Conservation (phyloP, 2,113 vertebrate genomes). For the Ursus arctos region DNA sequence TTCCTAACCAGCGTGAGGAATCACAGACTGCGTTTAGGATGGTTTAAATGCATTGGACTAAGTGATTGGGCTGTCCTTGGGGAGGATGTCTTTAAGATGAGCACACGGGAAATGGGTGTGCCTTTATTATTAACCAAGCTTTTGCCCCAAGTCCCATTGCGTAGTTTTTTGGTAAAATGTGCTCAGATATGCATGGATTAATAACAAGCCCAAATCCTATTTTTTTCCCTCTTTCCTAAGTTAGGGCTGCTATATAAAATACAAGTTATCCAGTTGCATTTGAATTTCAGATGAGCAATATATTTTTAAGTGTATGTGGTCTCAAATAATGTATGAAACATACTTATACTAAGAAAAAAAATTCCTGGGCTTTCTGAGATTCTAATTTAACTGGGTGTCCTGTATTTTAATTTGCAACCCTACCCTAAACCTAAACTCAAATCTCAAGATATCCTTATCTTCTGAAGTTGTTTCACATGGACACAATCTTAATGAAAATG, state of each 20-base stretch:
- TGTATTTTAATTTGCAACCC: not conserved
- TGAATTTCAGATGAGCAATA: slow-evolving; percentile 32
- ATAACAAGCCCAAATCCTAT: not conserved
- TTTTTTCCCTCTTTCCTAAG: not conserved
- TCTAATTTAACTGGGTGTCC: not conserved
- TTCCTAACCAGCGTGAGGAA: not conserved
- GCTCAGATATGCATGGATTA: not conserved
- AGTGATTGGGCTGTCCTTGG: not conserved
- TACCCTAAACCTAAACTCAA: not conserved
- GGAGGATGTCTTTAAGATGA: not conserved
- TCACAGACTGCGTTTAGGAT: fast-evolving
- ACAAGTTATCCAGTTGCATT: not conserved
- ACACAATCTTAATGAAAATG: not conserved
- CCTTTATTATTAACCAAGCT: not conserved
- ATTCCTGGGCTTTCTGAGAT: not conserved
- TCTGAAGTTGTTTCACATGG: not conserved
- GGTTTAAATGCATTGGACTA: fast-evolving
- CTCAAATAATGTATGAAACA: not conserved
- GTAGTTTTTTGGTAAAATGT: not conserved
- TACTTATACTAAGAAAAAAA: not conserved
- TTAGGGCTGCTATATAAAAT: not conserved
- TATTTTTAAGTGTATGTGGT: not conserved
- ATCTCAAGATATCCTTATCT: not conserved
- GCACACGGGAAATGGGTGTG: fast-evolving
- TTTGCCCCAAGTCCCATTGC: not conserved